Evolutionary conservation across 2,113 vertebrate genomes (phyloP).

Genomic region (Drymodes brunneopygia): DNA sequence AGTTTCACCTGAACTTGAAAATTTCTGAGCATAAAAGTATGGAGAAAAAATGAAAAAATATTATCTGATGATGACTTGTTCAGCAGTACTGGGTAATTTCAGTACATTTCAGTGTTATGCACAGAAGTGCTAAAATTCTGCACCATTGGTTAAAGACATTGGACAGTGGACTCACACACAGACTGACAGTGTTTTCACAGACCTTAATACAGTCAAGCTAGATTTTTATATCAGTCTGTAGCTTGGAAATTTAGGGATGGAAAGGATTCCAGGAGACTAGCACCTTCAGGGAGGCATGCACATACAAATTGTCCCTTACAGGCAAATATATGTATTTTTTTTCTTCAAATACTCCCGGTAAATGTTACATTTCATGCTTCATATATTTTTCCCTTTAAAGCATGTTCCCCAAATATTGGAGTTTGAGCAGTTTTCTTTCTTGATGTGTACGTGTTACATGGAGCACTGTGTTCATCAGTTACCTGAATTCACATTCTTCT

Average conservation of each 20-base stretch:
- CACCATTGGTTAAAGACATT: not conserved
- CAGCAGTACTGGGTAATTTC: not conserved
- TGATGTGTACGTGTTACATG: not conserved
- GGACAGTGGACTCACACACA: accelerated
- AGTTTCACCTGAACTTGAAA: not conserved
- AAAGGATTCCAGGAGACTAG: not conserved
- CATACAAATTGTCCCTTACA: not conserved
- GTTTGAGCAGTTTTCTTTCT: not conserved
- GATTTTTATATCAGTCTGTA: not conserved
- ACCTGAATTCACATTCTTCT: not conserved
- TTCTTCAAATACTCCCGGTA: not conserved
- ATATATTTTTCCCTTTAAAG: not conserved
- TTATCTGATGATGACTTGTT: not conserved
- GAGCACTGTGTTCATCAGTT: not conserved
- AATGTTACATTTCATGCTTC: not conserved
- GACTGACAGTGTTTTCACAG: not conserved
- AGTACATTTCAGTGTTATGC: not conserved
- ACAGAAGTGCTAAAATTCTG: not conserved
- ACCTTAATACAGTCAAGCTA: not conserved
- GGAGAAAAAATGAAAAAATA: not conserved
- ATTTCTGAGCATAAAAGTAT: not conserved
- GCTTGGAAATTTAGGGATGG: not conserved
- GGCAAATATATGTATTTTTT: not conserved
- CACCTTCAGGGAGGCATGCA: not conserved
- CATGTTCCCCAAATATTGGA: not conserved